phyloP scores from a whole-genome alignment of 2,888 invertebrate species.

The Zaprionus obscuricornis region DNA sequence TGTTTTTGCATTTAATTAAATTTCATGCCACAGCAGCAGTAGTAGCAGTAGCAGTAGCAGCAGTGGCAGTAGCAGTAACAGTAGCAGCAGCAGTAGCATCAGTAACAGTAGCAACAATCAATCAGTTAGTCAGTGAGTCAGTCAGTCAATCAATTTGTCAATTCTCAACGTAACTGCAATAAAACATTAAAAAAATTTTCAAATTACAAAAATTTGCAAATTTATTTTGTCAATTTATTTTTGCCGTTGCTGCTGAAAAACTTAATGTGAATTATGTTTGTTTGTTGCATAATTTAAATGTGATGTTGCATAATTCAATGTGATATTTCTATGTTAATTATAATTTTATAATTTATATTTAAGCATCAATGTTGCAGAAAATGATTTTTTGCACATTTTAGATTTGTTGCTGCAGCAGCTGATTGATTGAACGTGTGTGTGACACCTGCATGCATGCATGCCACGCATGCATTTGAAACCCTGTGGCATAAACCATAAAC shows the following conservation, averaged over 20 bases:
- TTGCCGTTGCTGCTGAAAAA: too few species aligned
- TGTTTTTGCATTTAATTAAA: constrained; percentile 44
- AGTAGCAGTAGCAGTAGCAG: too few species aligned
- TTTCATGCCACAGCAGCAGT: constrained; percentile 23
- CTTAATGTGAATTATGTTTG: constrained; percentile 9
- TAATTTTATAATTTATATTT: too few species aligned
- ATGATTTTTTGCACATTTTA: too few species aligned
- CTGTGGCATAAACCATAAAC: constrained; percentile 37
- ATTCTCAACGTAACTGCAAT: constrained; percentile 1
- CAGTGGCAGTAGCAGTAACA: too few species aligned
- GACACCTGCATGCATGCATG: too few species aligned
- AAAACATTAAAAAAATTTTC: background rate
- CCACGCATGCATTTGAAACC: constrained; percentile 55
- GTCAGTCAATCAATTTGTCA: constrained; percentile 23
- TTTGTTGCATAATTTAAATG: constrained; percentile 41
- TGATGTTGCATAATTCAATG: constrained; percentile 52
- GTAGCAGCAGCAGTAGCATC: constrained; percentile 11
- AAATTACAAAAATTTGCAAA: constrained; percentile 15
- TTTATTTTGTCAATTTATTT: constrained; percentile 14
- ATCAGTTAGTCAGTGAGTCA: constrained; percentile 14
- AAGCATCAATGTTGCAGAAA: too few species aligned
- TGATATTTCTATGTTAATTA: constrained; percentile 23
- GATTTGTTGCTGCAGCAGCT: background rate
- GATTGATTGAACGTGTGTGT: too few species aligned
- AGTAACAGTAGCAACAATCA: constrained; percentile 21